Evolutionary conservation across 1,140 invertebrate genomes (phyloP), one percentile per base, ranked within the genome.

Genomic region (Thaumatotibia leucotreta): DNA sequence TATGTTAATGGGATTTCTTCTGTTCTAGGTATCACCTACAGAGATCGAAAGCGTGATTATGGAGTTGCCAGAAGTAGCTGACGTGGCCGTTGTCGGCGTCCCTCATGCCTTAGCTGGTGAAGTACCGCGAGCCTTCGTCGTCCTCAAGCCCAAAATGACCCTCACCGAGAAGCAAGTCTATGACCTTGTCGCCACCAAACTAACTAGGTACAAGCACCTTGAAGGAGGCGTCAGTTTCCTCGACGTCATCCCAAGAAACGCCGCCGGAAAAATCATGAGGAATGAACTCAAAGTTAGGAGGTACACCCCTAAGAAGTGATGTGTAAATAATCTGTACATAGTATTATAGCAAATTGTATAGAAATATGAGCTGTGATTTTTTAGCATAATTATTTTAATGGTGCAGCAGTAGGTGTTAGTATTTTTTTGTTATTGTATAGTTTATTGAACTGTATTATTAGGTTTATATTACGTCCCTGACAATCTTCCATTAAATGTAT

Each of bases 11-110:
- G n/a, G n/a, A n/a, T 27, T 39, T 64, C 61, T 39, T 74, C 82
- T 67, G 66, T 91, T 91, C 45, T 89, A 97, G 95, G 97, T 98
- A 4, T 95, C 96, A 14, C 97, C 97, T 17, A 95, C 96, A 0
- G 96, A 98, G 90, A 91, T 98, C 49, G 97, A 98, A 90, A 95
- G 94, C 77, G 86, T 98, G 8, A 93, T 98, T 6, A 89, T 96
- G 65, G 93, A 95, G 70, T 92, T 95, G 62, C 93, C 95, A 1
- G 94, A 93, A 58, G 93, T 98, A 1, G 92, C 92, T 5, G 96
- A 97, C 84, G 95, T 94, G 11, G 96, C 96, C 2, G 96, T 98
- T 0, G 94, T 97, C 23, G 97, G 97, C 0, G 91, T 97, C 1
- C 95, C 96, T 0, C 94, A 97, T 81, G 83, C 92, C 0, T 81